A percentile compares a stretch with the other conserved stretches of the same genome.
These are phyloP conservation scores for Paralichthys olivaceus DNA, from an alignment of 2,113 vertebrate species.

Conservation along the genomic window DNA sequence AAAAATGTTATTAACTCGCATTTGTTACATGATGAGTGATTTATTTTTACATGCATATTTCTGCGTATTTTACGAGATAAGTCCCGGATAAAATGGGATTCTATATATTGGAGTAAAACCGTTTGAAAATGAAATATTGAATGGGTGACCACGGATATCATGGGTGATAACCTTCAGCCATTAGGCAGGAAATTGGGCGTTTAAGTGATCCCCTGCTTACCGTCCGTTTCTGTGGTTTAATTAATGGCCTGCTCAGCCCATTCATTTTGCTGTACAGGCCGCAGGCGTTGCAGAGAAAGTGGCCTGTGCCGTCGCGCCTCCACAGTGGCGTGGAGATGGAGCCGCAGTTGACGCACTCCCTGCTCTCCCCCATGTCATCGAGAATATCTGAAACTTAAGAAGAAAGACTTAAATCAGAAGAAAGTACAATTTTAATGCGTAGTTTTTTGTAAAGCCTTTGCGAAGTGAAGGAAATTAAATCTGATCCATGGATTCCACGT, in stretches of 20 bases:
- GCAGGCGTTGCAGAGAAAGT: slow-evolving; percentile 99
- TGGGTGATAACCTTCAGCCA: slow-evolving; percentile 47
- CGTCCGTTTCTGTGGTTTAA: slow-evolving; percentile 98
- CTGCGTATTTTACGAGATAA: not conserved
- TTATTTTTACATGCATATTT: not conserved
- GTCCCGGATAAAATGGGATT: not conserved
- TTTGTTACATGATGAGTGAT: not conserved
- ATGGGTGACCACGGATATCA: slow-evolving; percentile 17
- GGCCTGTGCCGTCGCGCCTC: slow-evolving; percentile 97
- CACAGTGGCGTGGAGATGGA: slow-evolving; percentile 98
- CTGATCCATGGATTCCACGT: not conserved
- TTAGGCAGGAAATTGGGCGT: slow-evolving; percentile 69
- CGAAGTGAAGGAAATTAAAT: not conserved
- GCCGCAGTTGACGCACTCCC: slow-evolving; percentile 98
- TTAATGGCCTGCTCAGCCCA: slow-evolving; percentile 96
- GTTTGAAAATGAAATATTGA: not conserved
- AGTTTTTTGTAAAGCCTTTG: not conserved
- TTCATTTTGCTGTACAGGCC: slow-evolving; percentile 99
- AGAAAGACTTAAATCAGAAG: not conserved
- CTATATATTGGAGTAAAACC: not conserved
- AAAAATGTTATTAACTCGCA: not conserved
- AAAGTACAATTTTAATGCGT: not conserved
- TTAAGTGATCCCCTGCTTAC: slow-evolving; percentile 82
- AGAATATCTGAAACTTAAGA: slow-evolving; percentile 86
- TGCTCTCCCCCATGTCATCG: slow-evolving; percentile 94